phyloP scores from a whole-genome alignment of 2,113 vertebrate genomes.

The Drymodes brunneopygia region DNA sequence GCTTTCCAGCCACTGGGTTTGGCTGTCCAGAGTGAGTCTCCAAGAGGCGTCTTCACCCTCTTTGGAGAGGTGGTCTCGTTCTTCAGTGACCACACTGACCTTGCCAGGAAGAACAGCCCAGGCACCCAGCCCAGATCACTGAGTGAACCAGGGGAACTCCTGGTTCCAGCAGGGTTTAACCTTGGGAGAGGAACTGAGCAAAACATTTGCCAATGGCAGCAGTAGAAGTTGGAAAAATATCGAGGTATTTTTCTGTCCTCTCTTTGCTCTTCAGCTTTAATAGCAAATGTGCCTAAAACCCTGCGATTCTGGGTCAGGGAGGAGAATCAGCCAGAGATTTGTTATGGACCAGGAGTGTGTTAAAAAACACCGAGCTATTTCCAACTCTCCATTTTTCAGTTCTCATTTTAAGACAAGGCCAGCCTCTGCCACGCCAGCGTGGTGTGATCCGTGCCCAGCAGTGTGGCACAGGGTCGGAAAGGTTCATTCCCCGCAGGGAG shows the following conservation, averaged over 20 bases:
- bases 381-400: neutral
- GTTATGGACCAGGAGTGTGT: neutral
- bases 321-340: neutral
- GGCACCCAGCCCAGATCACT: neutral
- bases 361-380: neutral
- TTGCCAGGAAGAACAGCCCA: fast-evolving
- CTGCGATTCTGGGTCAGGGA: neutral
- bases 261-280: neutral
- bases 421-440: neutral
- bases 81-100: fast-evolving
- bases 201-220: neutral
- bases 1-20: neutral
- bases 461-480: neutral
- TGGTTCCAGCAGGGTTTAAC: neutral
- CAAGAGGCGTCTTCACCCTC: neutral
- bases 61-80: fast-evolving
- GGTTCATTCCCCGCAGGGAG: neutral
- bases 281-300: neutral
- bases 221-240: neutral
- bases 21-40: neutral
- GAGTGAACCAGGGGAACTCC: neutral
- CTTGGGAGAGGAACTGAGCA: neutral
- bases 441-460: neutral
- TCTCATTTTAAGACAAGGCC: neutral
- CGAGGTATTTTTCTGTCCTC: fast-evolving